Evolutionary conservation across 2,113 vertebrate genomes (phyloP), one percentile per base, ranked within the genome.

Genomic region (Rhizomys pruinosus): DNA sequence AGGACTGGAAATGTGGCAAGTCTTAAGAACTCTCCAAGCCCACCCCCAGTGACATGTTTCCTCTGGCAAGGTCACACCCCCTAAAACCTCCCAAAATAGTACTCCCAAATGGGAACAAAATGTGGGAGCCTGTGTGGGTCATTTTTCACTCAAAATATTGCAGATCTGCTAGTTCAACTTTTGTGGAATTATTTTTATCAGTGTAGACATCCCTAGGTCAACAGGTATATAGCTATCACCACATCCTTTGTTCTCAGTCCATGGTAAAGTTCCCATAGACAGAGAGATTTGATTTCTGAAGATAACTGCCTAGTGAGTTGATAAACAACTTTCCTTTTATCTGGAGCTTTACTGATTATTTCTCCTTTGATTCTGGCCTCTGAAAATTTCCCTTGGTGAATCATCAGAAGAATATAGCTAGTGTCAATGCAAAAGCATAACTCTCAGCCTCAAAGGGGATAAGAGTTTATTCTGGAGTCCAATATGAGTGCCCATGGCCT

Each of bases 241-340:
- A 63, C 47, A 87, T 77, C 47, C 68, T 95, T 88, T 95, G 71
- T 84, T 95, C 76, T 68, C 86, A 93, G 47, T 25, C 32, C n/a
- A 59, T n/a, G 84, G 61, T 15, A 80, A 61, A 69, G 81, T 92
- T 90, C 63, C 68, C 55, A 80, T 93, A 91, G 87, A 91, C 76
- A 61, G 57, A 66, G 47, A 77, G 37, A 66, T 68, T 79, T 89
- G 92, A 94, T 92, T 97, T 92, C 37, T 23, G 55, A 87, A 95
- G 87, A 89, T 92, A 77, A 91, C 86, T 96, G 87, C 89, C 76
- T 81, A 87, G 78, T 90, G 95, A 95, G 80, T 23, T 96, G 93
- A 96, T 87, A 89, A 97, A 92, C 73, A 94, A 74, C 55, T 89
- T 78, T 55, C 64, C 82, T 86, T 84, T 59, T 78, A 92, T 76